Evolutionary conservation across 1,140 invertebrate species (phyloP).

Genomic region (Drosophila malerkotliana): DNA sequence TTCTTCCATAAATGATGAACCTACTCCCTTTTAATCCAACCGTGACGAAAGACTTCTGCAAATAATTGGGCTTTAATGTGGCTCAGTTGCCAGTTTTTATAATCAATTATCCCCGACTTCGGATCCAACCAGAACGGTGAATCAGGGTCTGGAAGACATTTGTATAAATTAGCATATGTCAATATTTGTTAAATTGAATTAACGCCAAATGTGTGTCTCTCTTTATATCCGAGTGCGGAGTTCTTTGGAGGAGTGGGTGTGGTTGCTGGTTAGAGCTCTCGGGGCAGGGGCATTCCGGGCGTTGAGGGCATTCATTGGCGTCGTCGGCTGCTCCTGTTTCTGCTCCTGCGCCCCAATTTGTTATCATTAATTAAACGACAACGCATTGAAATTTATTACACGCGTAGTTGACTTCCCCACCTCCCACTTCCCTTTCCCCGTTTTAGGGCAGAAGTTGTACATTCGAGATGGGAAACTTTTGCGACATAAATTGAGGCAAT

Average conservation of each 20-base stretch:
- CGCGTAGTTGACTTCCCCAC: conserved; percentile 63
- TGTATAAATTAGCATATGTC: conserved; percentile 81
- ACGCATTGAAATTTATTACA: conserved; percentile 82
- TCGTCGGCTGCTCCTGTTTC: conserved; percentile 26
- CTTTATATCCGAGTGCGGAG: conserved; percentile 4
- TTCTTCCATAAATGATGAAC: conserved; percentile 43
- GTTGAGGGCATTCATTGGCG: conserved; percentile 12
- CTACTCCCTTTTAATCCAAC: conserved; percentile 50
- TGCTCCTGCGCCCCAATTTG: conserved; percentile 55
- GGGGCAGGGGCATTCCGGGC: conserved; percentile 2
- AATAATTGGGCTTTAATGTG: conserved; percentile 78
- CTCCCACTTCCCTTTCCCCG: neutral
- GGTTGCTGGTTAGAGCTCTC: conserved; percentile 5
- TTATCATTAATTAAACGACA: conserved; percentile 83
- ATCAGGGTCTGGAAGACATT: conserved; percentile 59
- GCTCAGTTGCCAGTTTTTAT: conserved; percentile 78
- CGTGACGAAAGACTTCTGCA: conserved; percentile 65
- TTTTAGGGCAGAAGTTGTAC: conserved; percentile 53
- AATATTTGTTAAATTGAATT: conserved; percentile 83
- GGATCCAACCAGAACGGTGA: conserved; percentile 1
- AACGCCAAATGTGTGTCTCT: conserved; percentile 46
- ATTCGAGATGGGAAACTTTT: conserved; percentile 59
- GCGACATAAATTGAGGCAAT: conserved; percentile 82
- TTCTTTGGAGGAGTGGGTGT: conserved; percentile 11
- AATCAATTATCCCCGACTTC: conserved; percentile 68